phyloP scores from a whole-genome alignment of 2,888 invertebrate species.

The Ganaspis brasiliensis region DNA sequence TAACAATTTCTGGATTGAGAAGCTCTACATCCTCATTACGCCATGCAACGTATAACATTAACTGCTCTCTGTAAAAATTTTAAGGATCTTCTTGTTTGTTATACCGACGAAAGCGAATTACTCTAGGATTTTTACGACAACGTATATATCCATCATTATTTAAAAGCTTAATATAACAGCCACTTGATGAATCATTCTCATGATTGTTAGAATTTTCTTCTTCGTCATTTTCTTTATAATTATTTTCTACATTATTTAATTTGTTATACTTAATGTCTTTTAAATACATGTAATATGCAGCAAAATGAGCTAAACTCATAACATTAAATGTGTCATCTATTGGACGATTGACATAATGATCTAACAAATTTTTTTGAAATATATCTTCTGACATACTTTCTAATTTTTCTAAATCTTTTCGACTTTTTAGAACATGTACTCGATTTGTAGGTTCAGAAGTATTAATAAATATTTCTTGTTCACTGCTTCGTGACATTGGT shows the following conservation, averaged over 20 bases:
- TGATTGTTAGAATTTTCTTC: background rate
- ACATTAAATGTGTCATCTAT: background rate
- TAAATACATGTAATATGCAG: background rate
- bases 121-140: too few species aligned
- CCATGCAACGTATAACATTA: background rate
- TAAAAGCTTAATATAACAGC: background rate
- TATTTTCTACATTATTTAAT: background rate
- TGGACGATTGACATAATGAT: background rate
- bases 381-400: background rate
- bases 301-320: background rate
- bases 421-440: background rate
- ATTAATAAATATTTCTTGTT: background rate
- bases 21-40: background rate
- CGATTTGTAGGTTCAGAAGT: background rate
- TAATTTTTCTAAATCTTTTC: constrained; percentile 1
- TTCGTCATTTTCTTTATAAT: background rate
- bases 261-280: background rate
- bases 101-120: too few species aligned
- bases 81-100: too few species aligned
- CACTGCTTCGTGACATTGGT: too few species aligned
- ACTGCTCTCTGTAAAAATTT: too few species aligned
- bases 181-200: background rate
- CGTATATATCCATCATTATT: too few species aligned
- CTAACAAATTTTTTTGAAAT: background rate
- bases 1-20: background rate